Base-by-base conservation (phyloP, 2,113 vertebrate genomes). In the Microtus oregoni region DNA sequence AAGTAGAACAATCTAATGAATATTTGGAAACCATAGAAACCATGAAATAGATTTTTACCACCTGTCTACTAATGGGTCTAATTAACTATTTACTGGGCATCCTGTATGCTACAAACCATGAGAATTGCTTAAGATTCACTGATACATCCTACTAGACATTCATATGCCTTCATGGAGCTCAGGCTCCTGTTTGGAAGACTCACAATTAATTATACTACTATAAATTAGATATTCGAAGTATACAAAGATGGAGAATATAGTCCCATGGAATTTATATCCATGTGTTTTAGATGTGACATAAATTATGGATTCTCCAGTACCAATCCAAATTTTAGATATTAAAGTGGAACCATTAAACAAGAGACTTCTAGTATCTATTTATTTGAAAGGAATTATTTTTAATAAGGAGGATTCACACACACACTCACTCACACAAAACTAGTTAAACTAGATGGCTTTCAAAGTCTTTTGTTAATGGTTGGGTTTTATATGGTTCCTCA, bases 101-200 rank as follows among this genome's bases (percentile, higher is more conserved):
- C 12, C 28, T 88, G 5, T 85, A 35, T 75, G 8, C 24, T 79
- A 55, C 24, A 81, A 28, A 82, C 24, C 3, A 76, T 72, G 30
- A 82, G 12, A 86, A 78, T 55, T 90, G 5, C 14, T 97, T 30
- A 92, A 12, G 24, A 92, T 67, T 94, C 15, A 87, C 55, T 83
- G 50, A 76, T 15, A 81, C 52, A 65, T 12, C 78, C 86, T 70
- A 63, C 2, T 38, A 89, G 41, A 91, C 3, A 44, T 55, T 20
- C 28, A 44, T 32, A 1, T 50, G 1, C 30, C 3, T 83, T 81
- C 32, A 73, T 67, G 35, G 13, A 86, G 15, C n/a, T 77, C 89
- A 73, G 9, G 20, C 52, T 96, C 17, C 63, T 86, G 3, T n/a
- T 92, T 55, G 26, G 1, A 32, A 82, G 38, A 44, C 61, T 61